A percentile compares a stretch with the other conserved stretches of the same genome.
phyloP scores from a whole-genome alignment of 2,113 vertebrate genomes.

The Corythoichthys haematopterus region DNA sequence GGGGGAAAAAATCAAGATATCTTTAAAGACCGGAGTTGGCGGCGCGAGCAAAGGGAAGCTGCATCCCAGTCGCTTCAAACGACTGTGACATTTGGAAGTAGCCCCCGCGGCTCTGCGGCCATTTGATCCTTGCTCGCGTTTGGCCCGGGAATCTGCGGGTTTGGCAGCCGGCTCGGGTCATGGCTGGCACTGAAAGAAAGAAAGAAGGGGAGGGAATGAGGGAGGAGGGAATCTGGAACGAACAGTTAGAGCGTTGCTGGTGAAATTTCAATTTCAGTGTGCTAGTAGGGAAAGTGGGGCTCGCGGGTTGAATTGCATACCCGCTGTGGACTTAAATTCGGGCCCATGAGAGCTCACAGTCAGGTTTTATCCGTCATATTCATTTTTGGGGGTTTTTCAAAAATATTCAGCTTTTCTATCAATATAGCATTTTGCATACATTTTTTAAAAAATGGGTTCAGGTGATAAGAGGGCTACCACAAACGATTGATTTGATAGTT shows the following conservation, averaged over 20 bases:
- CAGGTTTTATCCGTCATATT: no score
- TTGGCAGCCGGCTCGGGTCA: constrained; percentile 50
- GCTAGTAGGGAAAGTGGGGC: not conserved
- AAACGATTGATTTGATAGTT: no score
- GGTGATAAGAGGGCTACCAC: no score
- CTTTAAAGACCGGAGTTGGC: constrained; percentile 50
- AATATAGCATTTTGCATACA: no score
- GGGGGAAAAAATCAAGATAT: not conserved
- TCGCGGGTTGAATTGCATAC: not conserved
- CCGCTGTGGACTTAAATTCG: no score
- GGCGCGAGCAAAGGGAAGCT: constrained; percentile 39
- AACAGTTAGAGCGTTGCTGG: constrained; percentile 20
- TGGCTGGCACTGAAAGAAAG: constrained; percentile 39
- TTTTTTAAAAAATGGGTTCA: no score
- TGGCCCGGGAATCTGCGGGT: constrained; percentile 52
- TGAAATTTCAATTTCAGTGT: constrained; percentile 21
- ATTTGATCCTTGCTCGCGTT: constrained; percentile 63
- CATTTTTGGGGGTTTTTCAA: no score
- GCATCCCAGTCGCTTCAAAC: constrained; percentile 58
- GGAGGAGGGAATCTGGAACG: constrained; percentile 18
- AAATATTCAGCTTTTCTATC: no score
- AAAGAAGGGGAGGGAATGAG: not conserved
- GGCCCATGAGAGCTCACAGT: no score
- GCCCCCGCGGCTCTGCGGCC: constrained; percentile 54
- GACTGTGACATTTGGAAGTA: constrained; percentile 70